Conservation (phyloP, 35 echinoderm and acorn worm genomes). For the Amphiura filiformis region DNA sequence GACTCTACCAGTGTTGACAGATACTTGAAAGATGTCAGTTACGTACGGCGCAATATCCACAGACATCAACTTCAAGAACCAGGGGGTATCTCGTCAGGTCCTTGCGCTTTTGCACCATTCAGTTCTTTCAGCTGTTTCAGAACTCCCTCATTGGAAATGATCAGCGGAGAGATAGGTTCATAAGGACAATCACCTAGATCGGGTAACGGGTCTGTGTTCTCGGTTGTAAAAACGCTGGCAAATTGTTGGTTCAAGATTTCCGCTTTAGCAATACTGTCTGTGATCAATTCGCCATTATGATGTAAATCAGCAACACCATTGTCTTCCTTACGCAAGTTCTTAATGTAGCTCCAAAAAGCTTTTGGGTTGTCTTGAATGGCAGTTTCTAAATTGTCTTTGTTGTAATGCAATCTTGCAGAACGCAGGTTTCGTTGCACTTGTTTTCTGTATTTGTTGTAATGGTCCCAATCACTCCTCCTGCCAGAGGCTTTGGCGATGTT, state of each 20-base stretch:
- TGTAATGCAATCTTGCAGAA: not conserved
- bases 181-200: not conserved
- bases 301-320: constrained; percentile 12
- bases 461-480: not conserved
- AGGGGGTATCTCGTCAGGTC: constrained; percentile 17
- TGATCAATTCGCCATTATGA: not conserved
- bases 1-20: not conserved
- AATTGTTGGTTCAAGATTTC: constrained; percentile 39
- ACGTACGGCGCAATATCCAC: constrained; percentile 7
- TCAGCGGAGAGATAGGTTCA: not conserved
- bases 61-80: constrained; percentile 25
- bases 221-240: constrained; percentile 13
- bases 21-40: constrained; percentile 25
- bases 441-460: not conserved
- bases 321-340: constrained; percentile 4
- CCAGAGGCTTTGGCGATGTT: not conserved
- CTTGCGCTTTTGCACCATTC: constrained; percentile 28
- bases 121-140: not conserved
- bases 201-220: constrained; percentile 6
- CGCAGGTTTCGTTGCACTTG: not conserved
- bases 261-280: constrained; percentile 1
- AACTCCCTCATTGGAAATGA: constrained; percentile 15
- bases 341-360: constrained; percentile 33
- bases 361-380: constrained; percentile 2
- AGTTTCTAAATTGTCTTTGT: not conserved